Evolutionary conservation across 2,113 vertebrate species (phyloP), one percentile per base, ranked within the genome.

Genomic region (Bufo bufo): DNA sequence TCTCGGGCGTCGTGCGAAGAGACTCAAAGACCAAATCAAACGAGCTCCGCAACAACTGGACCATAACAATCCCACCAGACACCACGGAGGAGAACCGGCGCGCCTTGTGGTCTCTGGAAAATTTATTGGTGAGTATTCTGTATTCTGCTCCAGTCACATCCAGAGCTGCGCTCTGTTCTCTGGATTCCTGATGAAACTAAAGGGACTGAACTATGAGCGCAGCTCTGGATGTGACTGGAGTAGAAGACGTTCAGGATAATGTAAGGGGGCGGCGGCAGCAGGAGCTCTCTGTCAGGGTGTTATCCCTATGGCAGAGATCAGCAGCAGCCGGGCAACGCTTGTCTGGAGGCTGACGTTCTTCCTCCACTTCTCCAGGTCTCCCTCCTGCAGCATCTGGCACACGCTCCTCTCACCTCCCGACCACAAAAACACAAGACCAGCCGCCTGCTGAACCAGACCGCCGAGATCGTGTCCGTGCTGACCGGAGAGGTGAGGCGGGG

Each of bases 401-500:
- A 77, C 3, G 71, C 33, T 23, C 54, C 84, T 14, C 33, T 61
- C 1, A 8, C 69, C 19, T 33, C 56, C 33, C 33, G 65, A 43
- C 2, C 69, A 11, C 56, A 86, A 1, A 87, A 87, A 47, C 61
- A 43, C 9, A 87, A 69, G 85, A 87, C 77, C 16, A 43, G 23
- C 17, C 77, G 47, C 6, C 63, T 87, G 6, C 23, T 87, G 23
- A 87, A 87, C 63, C 77, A 80, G 33, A 65, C 85, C 10, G 75
- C 77, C 0, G 77, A 87, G 77, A 80, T 80, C 50, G 69, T 80
- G 7, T 80, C n/a, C 23, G 11, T 87, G 14, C 77, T 87, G 85
- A 87, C 85, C 13, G 77, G 77, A 45, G 69, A 86, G 85, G 85
- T 86, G 74, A 78, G 75, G 11, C 8, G 33, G n/a, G n/a, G n/a